These are phyloP conservation scores for Macrophya annulata DNA, from an alignment of 2,888 invertebrate genomes.

Conservation along the genomic window DNA sequence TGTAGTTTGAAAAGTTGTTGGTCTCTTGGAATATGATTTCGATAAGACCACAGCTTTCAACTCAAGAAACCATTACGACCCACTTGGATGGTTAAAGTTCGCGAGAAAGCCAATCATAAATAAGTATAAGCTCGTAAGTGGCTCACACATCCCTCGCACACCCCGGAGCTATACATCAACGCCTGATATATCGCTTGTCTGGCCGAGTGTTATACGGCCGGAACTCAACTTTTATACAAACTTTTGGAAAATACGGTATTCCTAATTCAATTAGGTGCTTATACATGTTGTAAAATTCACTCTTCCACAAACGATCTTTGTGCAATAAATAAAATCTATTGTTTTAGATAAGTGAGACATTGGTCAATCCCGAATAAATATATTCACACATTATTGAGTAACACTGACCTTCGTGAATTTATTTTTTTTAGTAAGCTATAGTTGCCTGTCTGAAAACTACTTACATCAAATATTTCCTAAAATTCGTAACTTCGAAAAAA, in stretches of 20 bases:
- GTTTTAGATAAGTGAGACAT: neutral
- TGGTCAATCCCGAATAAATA: neutral
- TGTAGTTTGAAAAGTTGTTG: slow-evolving; percentile 11
- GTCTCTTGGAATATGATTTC: slow-evolving; percentile 48
- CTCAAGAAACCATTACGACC: slow-evolving; percentile 50
- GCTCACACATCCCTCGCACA: slow-evolving; percentile 53
- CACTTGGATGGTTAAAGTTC: slow-evolving; percentile 48
- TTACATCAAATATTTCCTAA: no score
- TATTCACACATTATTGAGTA: neutral
- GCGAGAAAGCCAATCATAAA: slow-evolving; percentile 57
- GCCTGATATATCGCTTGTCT: slow-evolving; percentile 24
- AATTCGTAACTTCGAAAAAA: no score
- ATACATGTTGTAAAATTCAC: neutral
- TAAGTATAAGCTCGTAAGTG: slow-evolving; percentile 59
- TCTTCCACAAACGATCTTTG: neutral
- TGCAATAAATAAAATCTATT: neutral
- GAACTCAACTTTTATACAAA: slow-evolving; percentile 18
- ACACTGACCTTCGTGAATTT: neutral
- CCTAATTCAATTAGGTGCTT: slow-evolving; percentile 9
- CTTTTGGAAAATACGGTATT: slow-evolving; percentile 17
- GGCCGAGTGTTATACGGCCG: slow-evolving; percentile 33
- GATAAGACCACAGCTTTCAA: slow-evolving; percentile 34
- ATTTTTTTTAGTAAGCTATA: neutral
- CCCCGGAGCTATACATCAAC: slow-evolving; percentile 44
- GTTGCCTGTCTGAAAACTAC: neutral